Conservation (phyloP, 64 coral and sea anemone genomes). For the Cladopsammia gracilis region DNA sequence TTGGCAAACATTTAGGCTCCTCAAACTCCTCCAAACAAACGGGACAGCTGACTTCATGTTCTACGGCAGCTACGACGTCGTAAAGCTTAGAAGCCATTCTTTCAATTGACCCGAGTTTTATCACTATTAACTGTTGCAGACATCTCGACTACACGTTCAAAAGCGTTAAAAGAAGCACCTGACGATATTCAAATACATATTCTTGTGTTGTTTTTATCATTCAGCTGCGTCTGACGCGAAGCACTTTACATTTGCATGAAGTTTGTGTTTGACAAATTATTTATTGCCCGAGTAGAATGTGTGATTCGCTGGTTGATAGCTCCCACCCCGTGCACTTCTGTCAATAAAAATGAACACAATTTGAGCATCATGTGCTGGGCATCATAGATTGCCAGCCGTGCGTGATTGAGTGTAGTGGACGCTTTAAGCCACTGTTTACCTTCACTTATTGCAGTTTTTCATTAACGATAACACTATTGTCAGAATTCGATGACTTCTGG, state of each 20-base stretch:
- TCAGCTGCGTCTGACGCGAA: slow-evolving; percentile 25
- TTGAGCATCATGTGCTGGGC: too few relatives aligned
- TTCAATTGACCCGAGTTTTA: background rate
- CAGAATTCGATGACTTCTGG: too few relatives aligned
- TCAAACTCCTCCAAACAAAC: slow-evolving; percentile 49
- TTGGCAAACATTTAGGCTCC: slow-evolving; percentile 28
- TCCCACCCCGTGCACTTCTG: too few relatives aligned
- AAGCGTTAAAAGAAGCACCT: background rate
- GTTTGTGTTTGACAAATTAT: background rate
- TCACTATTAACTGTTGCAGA: background rate
- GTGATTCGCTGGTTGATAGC: background rate
- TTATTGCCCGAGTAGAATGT: background rate
- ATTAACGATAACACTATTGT: too few relatives aligned
- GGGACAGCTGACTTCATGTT: slow-evolving; percentile 44
- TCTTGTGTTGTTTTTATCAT: background rate
- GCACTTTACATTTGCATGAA: slow-evolving; percentile 21
- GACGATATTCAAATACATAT: background rate
- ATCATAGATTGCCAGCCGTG: too few relatives aligned
- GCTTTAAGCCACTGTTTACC: too few relatives aligned
- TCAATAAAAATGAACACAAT: too few relatives aligned
- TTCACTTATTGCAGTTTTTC: too few relatives aligned
- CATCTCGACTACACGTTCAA: background rate
- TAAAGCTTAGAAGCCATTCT: background rate
- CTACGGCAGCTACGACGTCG: slow-evolving; percentile 1
- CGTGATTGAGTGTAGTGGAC: too few relatives aligned